Percentiles rank a stretch among this genome's conserved stretches.
These are phyloP conservation scores for Colossoma macropomum DNA, from an alignment of 2,113 vertebrate genomes.

Conservation along the genomic window DNA sequence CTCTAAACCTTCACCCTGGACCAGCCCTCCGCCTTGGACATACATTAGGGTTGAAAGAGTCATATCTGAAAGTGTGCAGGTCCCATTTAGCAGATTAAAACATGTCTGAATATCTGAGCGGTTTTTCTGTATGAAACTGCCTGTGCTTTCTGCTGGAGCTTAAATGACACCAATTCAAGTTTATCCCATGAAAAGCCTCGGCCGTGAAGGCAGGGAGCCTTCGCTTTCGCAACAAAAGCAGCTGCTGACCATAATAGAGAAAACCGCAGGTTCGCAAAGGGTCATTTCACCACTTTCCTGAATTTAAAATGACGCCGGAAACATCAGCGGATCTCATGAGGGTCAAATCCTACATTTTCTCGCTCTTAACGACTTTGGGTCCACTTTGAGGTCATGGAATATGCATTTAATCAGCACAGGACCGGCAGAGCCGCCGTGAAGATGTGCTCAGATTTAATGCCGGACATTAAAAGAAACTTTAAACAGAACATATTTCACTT, in stretches of 20 bases:
- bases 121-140: neutral
- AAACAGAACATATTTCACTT: neutral
- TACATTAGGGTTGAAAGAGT: no score
- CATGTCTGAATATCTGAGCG: neutral
- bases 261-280: neutral
- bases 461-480: neutral
- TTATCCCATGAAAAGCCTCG: neutral
- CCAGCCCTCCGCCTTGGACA: no score
- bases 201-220: neutral
- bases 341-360: neutral
- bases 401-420: neutral
- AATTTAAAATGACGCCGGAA: neutral
- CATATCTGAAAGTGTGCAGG: neutral
- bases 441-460: slow-evolving; percentile 13
- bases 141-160: neutral
- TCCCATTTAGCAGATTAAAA: neutral
- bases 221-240: neutral
- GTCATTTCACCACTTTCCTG: neutral
- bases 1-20: neutral
- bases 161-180: neutral
- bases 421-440: neutral
- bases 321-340: slow-evolving; percentile 1
- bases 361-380: neutral
- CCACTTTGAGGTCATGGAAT: neutral
- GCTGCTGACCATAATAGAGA: neutral